Evolutionary conservation across 2,113 vertebrate species (phyloP), one percentile per base, ranked within the genome.

Genomic region (Galemys pyrenaicus): DNA sequence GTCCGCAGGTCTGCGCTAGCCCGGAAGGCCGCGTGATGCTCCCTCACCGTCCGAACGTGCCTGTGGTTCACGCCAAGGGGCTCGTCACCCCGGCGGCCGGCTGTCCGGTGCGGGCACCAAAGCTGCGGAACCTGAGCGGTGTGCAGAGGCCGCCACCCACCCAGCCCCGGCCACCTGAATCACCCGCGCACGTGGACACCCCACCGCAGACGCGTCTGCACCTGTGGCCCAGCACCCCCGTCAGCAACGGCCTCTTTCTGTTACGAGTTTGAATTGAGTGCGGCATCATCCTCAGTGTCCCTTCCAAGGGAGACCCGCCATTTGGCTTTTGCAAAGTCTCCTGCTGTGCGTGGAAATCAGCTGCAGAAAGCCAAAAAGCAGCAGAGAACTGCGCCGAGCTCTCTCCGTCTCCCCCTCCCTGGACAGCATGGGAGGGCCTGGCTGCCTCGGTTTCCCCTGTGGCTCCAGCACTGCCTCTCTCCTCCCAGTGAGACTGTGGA

Each of bases 271-370:
- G 17, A 56, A 41, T 32, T 86, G 65, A 51, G 30, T 51, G 54
- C 51, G n/a, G n/a, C 39, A 32, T 90, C 44, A 10, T 64, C 41
- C 7, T 80, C 35, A 0, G 46, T 41, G 73, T 92, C 91, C 78
- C 89, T 37, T n/a, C 20, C 83, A 77, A 84, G 85, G 84, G 89
- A 95, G 94, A 89, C 85, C 54, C 56, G 82, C 62, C 73, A 77
- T 22, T 46, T 58, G 32, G 46, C 77, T 65, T 83, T 90, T 87
- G 44, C 9, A 60, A 74, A 80, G 83, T 87, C 67, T 92, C 85
- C 65, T 65, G 71, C 83, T 49, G 32, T 82, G 87, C 35, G 9
- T 0, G 5, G 90, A 84, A 71, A 64, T 37, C 46, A 44, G 83
- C 70, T 37, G 7, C 46, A 49, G 60, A 77, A 89, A 58, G 49